A percentile compares a stretch with the other conserved stretches of the same genome.
These are phyloP conservation scores for Amphimallon solstitiale DNA, from an alignment of 2,888 invertebrate genomes.

Conservation along the genomic window DNA sequence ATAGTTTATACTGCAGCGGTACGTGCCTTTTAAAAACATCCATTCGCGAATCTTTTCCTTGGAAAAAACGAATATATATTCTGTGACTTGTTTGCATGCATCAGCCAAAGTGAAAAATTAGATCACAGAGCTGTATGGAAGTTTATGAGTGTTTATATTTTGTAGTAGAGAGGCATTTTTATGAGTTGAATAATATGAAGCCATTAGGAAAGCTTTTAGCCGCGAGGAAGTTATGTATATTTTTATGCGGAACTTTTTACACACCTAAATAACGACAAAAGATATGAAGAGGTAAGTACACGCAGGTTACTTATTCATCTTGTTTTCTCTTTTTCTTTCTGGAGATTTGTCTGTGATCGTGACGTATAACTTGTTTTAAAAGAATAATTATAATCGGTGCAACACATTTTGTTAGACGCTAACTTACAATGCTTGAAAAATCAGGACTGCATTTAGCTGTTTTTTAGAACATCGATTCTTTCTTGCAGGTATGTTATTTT, in stretches of 20 bases:
- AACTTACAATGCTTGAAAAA: too few species aligned
- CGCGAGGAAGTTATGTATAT: constrained; percentile 40
- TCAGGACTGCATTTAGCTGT: too few species aligned
- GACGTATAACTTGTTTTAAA: not conserved
- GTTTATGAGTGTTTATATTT: constrained; percentile 55
- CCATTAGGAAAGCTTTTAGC: constrained; percentile 57
- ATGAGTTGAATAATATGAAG: constrained; percentile 56
- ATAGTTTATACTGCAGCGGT: constrained; percentile 25
- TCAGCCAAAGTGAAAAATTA: constrained; percentile 53
- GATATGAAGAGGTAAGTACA: constrained; percentile 20
- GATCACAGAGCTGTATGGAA: constrained; percentile 50
- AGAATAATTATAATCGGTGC: too few species aligned
- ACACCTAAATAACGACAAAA: constrained; percentile 31
- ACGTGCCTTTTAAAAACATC: constrained; percentile 34
- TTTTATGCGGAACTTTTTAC: constrained; percentile 34
- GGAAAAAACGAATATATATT: constrained; percentile 34
- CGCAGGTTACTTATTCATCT: constrained; percentile 8
- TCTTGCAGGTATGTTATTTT: too few species aligned
- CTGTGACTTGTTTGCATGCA: constrained; percentile 39
- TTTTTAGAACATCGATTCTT: too few species aligned
- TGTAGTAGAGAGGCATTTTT: constrained; percentile 51
- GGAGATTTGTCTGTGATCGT: constrained; percentile 12
- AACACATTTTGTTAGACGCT: too few species aligned
- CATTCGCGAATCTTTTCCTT: constrained; percentile 34
- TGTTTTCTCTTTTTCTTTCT: not conserved